Conservation (phyloP, 2,888 invertebrate species). For the Agonopterix subpropinquella region DNA sequence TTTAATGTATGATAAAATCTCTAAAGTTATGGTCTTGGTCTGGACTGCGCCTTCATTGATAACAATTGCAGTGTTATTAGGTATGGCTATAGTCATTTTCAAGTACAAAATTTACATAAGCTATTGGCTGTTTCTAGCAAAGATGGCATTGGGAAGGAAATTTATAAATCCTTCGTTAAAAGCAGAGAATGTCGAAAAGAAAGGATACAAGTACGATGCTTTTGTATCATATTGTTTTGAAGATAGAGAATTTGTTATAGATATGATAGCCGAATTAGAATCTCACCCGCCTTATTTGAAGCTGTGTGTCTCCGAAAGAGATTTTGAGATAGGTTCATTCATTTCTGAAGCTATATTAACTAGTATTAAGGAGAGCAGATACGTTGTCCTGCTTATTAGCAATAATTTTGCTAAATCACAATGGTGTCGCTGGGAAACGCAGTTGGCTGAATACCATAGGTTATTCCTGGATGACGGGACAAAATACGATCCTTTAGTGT, state of each 20-base stretch:
- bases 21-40: constrained; percentile 49
- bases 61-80: constrained; percentile 40
- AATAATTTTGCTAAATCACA: constrained; percentile 81
- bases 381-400: constrained; percentile 80
- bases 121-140: constrained; percentile 74
- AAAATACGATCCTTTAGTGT: constrained; percentile 74
- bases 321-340: constrained; percentile 78
- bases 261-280: constrained; percentile 77
- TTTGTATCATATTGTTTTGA: constrained; percentile 78
- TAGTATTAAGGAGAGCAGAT: constrained; percentile 78
- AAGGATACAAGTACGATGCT: constrained; percentile 71
- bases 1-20: constrained; percentile 52
- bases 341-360: constrained; percentile 80
- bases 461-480: constrained; percentile 76
- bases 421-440: constrained; percentile 84
- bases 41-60: constrained; percentile 59
- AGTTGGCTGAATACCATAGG: constrained; percentile 79
- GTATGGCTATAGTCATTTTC: constrained; percentile 36
- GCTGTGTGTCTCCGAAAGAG: constrained; percentile 82
- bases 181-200: constrained; percentile 24
- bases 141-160: constrained; percentile 64
- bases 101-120: constrained; percentile 68
- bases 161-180: constrained; percentile 36
- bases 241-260: constrained; percentile 77
- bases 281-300: constrained; percentile 74